These are phyloP conservation scores for Macrotis lagotis DNA, from an alignment of 2,113 vertebrate genomes.

Conservation along the genomic window DNA sequence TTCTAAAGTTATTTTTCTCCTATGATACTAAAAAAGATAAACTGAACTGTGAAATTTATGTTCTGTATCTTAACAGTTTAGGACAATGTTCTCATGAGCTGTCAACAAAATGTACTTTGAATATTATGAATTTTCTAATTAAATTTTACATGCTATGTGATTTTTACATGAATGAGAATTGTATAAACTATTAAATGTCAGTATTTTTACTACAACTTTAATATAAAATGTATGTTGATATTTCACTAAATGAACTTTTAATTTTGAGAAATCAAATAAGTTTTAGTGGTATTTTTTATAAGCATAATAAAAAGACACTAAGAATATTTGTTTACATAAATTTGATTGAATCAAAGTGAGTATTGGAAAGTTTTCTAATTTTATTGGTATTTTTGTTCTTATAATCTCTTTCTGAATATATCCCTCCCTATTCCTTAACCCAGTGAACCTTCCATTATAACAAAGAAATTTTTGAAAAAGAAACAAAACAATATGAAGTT, in stretches of 20 bases:
- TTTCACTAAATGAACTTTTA: constrained; percentile 87
- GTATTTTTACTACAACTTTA: constrained; percentile 91
- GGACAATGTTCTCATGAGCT: constrained; percentile 81
- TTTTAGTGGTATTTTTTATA: constrained; percentile 89
- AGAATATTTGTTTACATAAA: constrained; percentile 56
- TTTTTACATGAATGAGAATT: constrained; percentile 88
- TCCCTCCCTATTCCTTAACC: not conserved
- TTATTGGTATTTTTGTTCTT: not conserved
- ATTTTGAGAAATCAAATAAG: constrained; percentile 87
- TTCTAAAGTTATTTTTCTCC: constrained; percentile 61
- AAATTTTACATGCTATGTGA: constrained; percentile 88
- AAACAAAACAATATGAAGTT: not conserved
- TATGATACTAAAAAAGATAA: constrained; percentile 79
- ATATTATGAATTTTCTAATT: constrained; percentile 88
- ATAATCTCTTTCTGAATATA: not conserved
- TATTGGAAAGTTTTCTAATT: not conserved
- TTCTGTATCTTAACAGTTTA: constrained; percentile 82
- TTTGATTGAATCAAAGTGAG: not conserved
- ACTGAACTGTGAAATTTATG: constrained; percentile 85
- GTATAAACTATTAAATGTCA: constrained; percentile 90
- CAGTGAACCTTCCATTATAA: not conserved
- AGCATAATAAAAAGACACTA: constrained; percentile 85
- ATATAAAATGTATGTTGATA: constrained; percentile 88
- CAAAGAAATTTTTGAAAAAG: not conserved
- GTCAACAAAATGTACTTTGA: constrained; percentile 85